Evolutionary conservation across 2,113 vertebrate species (phyloP).

Genomic region (Onychorhynchus coronatus): DNA sequence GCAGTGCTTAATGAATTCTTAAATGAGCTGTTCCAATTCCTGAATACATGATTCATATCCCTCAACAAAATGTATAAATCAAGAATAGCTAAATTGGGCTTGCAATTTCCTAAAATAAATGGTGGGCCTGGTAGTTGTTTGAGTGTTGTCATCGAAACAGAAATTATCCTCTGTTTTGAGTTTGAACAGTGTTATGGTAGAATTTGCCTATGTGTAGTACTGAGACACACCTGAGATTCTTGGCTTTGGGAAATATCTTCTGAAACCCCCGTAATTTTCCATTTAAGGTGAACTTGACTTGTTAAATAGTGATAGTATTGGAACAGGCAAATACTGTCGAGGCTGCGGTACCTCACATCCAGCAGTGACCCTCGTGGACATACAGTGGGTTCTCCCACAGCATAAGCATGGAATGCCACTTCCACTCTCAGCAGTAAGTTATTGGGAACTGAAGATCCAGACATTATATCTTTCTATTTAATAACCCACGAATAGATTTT

Average conservation of each 20-base stretch:
- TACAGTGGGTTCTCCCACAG: not conserved
- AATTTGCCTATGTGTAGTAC: not conserved
- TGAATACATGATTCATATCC: not conserved
- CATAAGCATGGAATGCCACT: accelerated
- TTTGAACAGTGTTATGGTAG: not conserved
- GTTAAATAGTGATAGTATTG: not conserved
- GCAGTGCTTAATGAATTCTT: not conserved
- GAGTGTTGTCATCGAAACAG: not conserved
- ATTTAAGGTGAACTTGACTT: not conserved
- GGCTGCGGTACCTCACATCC: not conserved
- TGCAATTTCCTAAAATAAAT: not conserved
- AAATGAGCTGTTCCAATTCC: not conserved
- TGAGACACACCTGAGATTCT: not conserved
- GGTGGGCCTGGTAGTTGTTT: not conserved
- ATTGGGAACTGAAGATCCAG: not conserved
- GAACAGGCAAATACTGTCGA: not conserved
- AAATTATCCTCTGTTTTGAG: not conserved
- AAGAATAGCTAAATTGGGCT: not conserved
- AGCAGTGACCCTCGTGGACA: accelerated
- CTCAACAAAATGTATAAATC: not conserved
- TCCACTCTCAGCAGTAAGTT: not conserved
- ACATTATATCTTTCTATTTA: not conserved
- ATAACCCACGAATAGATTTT: not conserved
- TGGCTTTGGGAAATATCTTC: not conserved
- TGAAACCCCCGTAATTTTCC: not conserved